Percentiles rank a stretch among this genome's conserved stretches.
Evolutionary conservation across 2,113 vertebrate species (phyloP).

Genomic region (Ovis aries): ARS-UI_Ramb_v3.0 NC_056067.1:10674501-10675000

Average conservation of each 20-base stretch:
- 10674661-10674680: neutral
- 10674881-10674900: neutral
- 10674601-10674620: neutral
- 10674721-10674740: neutral
- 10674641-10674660: neutral
- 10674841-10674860: neutral
- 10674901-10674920: neutral
- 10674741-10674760: neutral
- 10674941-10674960: neutral
- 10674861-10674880: neutral
- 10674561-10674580: neutral
- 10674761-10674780: neutral
- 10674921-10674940: neutral
- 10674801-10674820: neutral
- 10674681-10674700: neutral
- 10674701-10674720: neutral
- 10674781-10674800: neutral
- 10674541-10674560: neutral
- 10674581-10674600: neutral
- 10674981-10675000: neutral
- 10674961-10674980: neutral
- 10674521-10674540: neutral
- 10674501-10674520: neutral
- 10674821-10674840: neutral
- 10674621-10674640: neutral